Evolutionary conservation across 2,888 invertebrate genomes (phyloP), one percentile per base, ranked within the genome.

Genomic region (Crioceris asparagi): DNA sequence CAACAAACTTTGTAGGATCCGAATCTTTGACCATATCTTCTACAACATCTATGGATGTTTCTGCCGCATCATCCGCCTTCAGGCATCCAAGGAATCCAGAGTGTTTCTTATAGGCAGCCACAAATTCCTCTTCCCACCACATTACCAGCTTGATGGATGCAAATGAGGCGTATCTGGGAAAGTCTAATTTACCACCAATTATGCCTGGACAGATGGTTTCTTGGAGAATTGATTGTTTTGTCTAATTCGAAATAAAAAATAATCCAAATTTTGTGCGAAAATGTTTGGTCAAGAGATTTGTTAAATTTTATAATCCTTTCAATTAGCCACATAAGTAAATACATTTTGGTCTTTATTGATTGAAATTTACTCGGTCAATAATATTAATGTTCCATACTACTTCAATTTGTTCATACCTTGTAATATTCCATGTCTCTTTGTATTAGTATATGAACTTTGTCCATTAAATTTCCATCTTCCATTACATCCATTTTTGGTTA

Each of bases 401-500:
- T 21, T 7, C 10, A 21, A 21, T 10, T 7, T 7, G 10, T 21
- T 21, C 53, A 56, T 62, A 83, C 83, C 74, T 81, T 80, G 67
- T 87, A 87, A 65, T 85, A 86, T 56, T 83, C 81, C 64, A 84
- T 71, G 63, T 87, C 86, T 39, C 86, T 68, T 65, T 86, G 83
- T 40, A 87, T 69, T 33, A 87, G 67, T 52, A 87, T 84, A 46
- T 82, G 78, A 47, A 87, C 83, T 49, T 85, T 74, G 62, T 87
- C 86, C 77, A 86, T 84, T 63, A 87, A 75, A 72, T 86, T 86
- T 12, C 86, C 86, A 73, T 87, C 86, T 74, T 87, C 86, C 69
- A 87, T 85, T 29, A 87, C 82, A 66, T 86, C 86, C 86, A 85
- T 86, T 8, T 38, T 32, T 32, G 14, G 3, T 26, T n/a, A 6